Percentiles rank a stretch among this genome's conserved stretches.
Evolutionary conservation across 2,797 vertebrate genomes (phyloP).

Genomic region (Pristis pectinata): DNA sequence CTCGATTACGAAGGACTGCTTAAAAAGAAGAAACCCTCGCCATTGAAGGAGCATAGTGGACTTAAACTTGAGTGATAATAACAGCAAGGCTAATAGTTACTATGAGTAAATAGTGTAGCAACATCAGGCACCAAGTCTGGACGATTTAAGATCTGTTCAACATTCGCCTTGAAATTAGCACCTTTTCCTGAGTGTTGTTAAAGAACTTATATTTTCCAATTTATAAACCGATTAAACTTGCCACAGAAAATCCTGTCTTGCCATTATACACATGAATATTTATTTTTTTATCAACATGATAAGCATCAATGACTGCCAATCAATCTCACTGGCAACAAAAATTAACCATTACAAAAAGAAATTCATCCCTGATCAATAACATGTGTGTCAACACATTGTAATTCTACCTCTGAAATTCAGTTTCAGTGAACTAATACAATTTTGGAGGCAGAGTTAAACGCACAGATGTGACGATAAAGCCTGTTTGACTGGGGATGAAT

Average conservation of each 20-base stretch:
- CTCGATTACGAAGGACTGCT: too few relatives aligned
- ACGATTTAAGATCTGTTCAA: too few relatives aligned
- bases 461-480: too few relatives aligned
- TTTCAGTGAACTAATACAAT: too few relatives aligned
- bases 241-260: neutral
- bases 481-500: too few relatives aligned
- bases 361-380: too few relatives aligned
- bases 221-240: neutral
- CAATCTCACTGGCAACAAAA: neutral
- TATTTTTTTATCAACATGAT: too few relatives aligned
- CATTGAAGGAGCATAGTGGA: neutral
- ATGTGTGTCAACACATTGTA: too few relatives aligned
- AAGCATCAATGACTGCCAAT: neutral
- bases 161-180: neutral
- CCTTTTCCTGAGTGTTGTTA: neutral
- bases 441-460: too few relatives aligned
- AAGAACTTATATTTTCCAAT: neutral
- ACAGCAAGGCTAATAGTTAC: neutral
- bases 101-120: neutral
- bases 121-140: neutral
- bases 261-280: neutral
- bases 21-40: neutral
- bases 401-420: too few relatives aligned
- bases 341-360: neutral
- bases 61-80: neutral